phyloP scores from a whole-genome alignment of 2,113 vertebrate genomes.

The Marmota monax region DNA sequence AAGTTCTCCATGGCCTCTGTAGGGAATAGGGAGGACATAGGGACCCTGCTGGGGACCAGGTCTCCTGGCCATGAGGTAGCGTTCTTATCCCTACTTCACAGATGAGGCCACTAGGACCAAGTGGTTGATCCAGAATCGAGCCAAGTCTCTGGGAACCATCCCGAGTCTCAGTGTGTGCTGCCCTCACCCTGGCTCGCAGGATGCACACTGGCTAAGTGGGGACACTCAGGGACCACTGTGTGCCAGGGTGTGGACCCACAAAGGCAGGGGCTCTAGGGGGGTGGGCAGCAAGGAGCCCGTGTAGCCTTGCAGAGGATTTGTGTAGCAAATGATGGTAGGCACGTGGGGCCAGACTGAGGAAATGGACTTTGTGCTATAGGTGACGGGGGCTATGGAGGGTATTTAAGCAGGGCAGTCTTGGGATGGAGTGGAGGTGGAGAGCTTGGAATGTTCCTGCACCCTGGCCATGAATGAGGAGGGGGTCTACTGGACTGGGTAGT shows the following conservation, averaged over 20 bases:
- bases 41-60: background rate
- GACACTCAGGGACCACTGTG: accelerated
- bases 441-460: background rate
- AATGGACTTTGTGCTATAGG: background rate
- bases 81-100: background rate
- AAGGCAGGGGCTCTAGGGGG: background rate
- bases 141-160: background rate
- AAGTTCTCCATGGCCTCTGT: conserved; percentile 87
- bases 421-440: background rate
- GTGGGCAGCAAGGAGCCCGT: accelerated
- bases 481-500: background rate
- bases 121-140: accelerated
- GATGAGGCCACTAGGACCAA: background rate
- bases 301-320: accelerated
- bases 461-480: accelerated
- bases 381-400: background rate
- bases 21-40: background rate
- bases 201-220: background rate
- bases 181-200: background rate
- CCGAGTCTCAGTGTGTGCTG: background rate
- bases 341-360: accelerated
- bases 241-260: background rate
- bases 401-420: accelerated
- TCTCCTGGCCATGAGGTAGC: accelerated
- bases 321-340: background rate